Conservation (phyloP, 2,797 vertebrate species). For the Hapalemur alaotrensis region DNA sequence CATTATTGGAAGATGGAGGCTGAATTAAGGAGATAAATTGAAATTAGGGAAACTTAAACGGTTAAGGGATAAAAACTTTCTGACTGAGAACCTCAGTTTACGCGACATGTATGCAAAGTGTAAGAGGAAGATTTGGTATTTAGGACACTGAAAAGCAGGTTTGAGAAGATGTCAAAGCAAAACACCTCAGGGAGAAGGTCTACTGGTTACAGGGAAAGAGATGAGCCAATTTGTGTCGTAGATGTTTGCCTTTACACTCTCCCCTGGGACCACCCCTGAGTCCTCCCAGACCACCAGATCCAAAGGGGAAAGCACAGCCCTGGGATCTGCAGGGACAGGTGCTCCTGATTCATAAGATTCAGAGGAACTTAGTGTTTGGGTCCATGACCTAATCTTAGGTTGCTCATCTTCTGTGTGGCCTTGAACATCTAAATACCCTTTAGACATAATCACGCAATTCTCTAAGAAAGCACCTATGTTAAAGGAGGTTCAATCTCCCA, state of each 20-base stretch:
- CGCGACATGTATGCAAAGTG: not conserved
- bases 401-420: constrained; percentile 27
- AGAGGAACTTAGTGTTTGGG: not conserved
- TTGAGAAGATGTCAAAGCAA: not conserved
- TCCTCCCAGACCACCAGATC: not conserved
- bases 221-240: not conserved
- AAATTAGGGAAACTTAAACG: constrained; percentile 10
- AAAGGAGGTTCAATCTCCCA: constrained; percentile 45
- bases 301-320: not conserved
- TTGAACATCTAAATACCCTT: constrained; percentile 1
- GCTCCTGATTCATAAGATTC: not conserved
- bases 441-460: constrained; percentile 24
- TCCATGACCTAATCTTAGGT: not conserved
- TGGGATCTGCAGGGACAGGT: not conserved
- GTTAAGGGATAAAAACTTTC: not conserved
- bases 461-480: constrained; percentile 48
- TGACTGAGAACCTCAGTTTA: not conserved
- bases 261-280: not conserved
- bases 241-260: not conserved
- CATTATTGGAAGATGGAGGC: not conserved
- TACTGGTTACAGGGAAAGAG: not conserved
- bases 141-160: not conserved
- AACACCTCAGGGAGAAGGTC: not conserved
- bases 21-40: not conserved
- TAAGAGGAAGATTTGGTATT: not conserved